phyloP scores from a whole-genome alignment of 35 echinoderm and acorn worm species.

The Ophioderma brevispina region DNA sequence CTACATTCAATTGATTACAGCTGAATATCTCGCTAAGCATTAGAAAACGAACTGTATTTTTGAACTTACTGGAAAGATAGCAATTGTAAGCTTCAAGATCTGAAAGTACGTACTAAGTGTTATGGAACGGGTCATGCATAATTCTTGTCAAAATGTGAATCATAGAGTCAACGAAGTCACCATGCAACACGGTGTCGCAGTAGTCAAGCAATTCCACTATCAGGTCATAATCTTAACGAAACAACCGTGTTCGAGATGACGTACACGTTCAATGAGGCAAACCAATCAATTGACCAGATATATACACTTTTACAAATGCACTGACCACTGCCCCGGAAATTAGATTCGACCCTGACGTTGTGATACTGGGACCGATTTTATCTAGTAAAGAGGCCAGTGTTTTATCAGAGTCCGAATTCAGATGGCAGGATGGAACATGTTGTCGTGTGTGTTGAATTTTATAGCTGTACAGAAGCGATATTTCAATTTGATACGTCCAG shows the following conservation, averaged over 20 bases:
- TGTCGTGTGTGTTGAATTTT: background rate
- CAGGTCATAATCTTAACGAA: background rate
- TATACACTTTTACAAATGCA: conserved; percentile 6
- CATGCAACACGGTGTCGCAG: background rate
- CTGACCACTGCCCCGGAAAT: background rate
- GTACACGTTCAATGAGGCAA: background rate
- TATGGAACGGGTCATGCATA: background rate
- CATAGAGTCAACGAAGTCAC: background rate
- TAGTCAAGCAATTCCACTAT: background rate
- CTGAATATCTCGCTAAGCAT: too few species aligned
- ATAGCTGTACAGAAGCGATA: background rate
- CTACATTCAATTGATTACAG: too few species aligned
- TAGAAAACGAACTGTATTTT: too few species aligned
- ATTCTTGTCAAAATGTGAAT: background rate
- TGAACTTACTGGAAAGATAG: too few species aligned
- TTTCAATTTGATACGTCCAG: background rate
- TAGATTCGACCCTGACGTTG: background rate
- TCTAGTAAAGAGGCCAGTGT: background rate
- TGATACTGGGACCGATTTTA: background rate
- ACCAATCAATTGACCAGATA: background rate
- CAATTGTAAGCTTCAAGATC: background rate
- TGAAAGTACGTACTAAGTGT: background rate
- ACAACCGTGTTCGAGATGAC: background rate
- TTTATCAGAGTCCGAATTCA: background rate
- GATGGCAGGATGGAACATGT: background rate